Conservation (phyloP, 2,113 vertebrate species). For the Crypturellus undulatus region DNA sequence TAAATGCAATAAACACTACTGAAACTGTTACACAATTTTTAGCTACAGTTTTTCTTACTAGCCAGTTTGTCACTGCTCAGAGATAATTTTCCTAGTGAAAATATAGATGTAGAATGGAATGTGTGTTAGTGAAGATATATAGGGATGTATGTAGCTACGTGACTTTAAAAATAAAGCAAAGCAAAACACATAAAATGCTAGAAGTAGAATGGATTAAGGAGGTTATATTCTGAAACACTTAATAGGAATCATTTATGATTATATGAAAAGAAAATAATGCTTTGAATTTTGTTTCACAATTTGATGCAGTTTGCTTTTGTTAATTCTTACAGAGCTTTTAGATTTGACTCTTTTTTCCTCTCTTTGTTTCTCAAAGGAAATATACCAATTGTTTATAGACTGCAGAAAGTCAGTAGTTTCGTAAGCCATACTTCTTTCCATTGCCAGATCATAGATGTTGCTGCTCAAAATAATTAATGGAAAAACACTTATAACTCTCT, state of each 20-base stretch:
- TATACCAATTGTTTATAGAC: background rate
- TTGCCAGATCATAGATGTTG: background rate
- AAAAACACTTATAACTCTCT: background rate
- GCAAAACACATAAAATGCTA: background rate
- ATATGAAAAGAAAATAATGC: background rate
- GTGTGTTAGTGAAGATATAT: background rate
- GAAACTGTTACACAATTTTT: background rate
- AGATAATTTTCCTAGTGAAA: background rate
- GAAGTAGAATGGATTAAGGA: background rate
- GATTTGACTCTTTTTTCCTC: background rate
- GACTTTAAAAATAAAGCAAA: background rate
- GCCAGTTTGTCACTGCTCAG: background rate
- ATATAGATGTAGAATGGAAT: background rate
- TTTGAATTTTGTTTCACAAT: slow-evolving; percentile 27
- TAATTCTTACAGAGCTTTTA: background rate
- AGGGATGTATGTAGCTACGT: background rate
- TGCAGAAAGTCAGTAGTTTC: background rate
- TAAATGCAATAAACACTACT: background rate
- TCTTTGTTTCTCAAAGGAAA: background rate
- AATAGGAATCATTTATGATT: background rate
- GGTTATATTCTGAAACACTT: slow-evolving; percentile 5
- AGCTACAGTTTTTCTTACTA: background rate
- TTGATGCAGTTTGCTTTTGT: background rate
- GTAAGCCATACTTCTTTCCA: background rate
- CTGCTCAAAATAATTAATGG: background rate